Conservation (phyloP, 2,888 invertebrate species). For the Leucania comma region DNA sequence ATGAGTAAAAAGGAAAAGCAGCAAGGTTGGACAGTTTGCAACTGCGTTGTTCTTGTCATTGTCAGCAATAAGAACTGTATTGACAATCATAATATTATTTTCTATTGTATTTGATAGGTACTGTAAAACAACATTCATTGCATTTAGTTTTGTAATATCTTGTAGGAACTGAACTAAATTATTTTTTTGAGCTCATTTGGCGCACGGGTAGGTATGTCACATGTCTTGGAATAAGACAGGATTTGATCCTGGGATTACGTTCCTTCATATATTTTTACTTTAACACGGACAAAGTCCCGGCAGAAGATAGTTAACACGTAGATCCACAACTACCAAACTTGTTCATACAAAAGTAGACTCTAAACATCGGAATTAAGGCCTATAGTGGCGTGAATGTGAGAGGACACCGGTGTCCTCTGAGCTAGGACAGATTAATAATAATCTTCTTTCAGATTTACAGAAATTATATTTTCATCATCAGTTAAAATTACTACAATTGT, state of each 20-base stretch:
- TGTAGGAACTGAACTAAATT: background rate
- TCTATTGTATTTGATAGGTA: slow-evolving; percentile 11
- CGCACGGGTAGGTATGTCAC: no score
- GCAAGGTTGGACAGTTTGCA: slow-evolving; percentile 10
- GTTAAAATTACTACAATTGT: background rate
- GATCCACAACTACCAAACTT: no score
- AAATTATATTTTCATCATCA: background rate
- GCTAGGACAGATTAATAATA: no score
- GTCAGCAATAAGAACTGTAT: slow-evolving; percentile 28
- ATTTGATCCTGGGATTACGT: no score
- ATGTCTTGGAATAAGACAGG: no score
- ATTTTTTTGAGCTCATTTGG: background rate
- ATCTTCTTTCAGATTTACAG: background rate
- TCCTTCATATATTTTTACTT: no score
- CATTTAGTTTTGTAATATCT: background rate
- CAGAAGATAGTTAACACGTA: background rate
- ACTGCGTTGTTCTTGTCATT: slow-evolving; percentile 28
- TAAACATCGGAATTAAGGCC: no score
- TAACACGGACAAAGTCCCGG: no score
- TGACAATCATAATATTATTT: slow-evolving; percentile 29
- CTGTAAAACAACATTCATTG: slow-evolving; percentile 1
- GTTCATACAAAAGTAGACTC: no score
- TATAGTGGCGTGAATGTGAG: no score
- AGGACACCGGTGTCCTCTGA: no score
- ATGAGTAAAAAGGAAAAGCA: slow-evolving; percentile 20